These are phyloP conservation scores for Halcyon senegalensis DNA, from an alignment of 2,113 vertebrate species.

Conservation along the genomic window DNA sequence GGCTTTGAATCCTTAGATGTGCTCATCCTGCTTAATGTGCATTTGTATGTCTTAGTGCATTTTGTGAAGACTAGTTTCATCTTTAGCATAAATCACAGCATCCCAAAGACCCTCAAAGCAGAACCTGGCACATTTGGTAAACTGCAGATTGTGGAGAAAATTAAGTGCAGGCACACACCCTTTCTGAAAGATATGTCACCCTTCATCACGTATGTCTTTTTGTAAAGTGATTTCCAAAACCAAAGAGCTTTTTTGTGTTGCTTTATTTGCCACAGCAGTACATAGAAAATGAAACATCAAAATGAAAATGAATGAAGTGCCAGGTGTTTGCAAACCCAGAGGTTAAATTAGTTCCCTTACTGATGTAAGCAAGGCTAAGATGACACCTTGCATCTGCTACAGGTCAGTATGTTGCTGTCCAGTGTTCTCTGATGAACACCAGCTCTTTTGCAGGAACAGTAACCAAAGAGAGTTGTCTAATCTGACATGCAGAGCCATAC, in stretches of 20 bases:
- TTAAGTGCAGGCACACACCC: rapidly evolving
- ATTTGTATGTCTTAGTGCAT: rapidly evolving
- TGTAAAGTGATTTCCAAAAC: background rate
- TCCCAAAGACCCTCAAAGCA: background rate
- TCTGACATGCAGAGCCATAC: background rate
- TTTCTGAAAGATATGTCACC: background rate
- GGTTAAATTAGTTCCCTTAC: background rate
- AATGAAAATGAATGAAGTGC: background rate
- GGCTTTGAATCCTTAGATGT: background rate
- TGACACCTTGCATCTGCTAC: no score
- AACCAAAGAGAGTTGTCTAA: background rate
- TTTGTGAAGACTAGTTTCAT: background rate
- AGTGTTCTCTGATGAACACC: background rate
- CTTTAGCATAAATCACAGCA: background rate
- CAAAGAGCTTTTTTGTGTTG: background rate
- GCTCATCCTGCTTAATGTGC: background rate
- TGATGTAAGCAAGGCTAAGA: background rate
- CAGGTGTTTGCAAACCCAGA: background rate
- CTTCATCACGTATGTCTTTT: background rate
- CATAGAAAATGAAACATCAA: rapidly evolving
- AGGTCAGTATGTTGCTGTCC: rapidly evolving
- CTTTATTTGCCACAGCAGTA: background rate
- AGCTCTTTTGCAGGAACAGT: background rate
- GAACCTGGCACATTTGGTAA: background rate
- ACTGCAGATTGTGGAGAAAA: background rate